Evolutionary conservation across 1,140 invertebrate species (phyloP), one percentile per base, ranked within the genome.

Genomic region (Fopius arisanus): DNA sequence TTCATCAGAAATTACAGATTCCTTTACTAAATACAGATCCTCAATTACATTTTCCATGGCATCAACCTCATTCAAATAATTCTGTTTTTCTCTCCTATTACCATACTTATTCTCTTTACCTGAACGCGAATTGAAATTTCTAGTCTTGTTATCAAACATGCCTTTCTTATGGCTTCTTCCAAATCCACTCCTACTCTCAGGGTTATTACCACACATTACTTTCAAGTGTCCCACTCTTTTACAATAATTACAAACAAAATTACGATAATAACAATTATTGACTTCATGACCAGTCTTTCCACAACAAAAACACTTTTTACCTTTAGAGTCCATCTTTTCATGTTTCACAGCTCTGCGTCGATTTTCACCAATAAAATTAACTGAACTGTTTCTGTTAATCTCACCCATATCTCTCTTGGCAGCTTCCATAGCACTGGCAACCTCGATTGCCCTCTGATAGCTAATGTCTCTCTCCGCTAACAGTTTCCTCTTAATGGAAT

Each of bases 401-500:
- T 16, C 14, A 37, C 14, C 62, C 62, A 65, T 28, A 6, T 29
- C 28, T 21, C 12, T 29, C 7, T 5, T 65, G 5, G 62, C 62
- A 4, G 26, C 6, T 28, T 65, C 62, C 62, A 65, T 28, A 21
- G 62, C 28, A 16, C 14, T 12, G 5, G 62, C 62, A 21, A 37
- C 14, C 14, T 65, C 26, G n/a, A 65, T 37, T 10, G 62, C 62
- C 28, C 26, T 65, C 28, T 29, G 14, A 14, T 65, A 65, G 6
- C 16, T 65, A 2, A 65, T 3, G 3, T 63, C 51, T n/a, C 23
- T 37, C 54, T 62, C 70, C 2, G 28, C 54, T 16, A 71, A 28
- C 28, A 71, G 40, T 37, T 33, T 31, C 19, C 59, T 71, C 54
- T 71, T 70, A 29, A 31, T 54, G 1, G 69, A 26, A 12, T 33